Conservation (phyloP, 2,888 invertebrate genomes). For the Catocala nupta region DNA sequence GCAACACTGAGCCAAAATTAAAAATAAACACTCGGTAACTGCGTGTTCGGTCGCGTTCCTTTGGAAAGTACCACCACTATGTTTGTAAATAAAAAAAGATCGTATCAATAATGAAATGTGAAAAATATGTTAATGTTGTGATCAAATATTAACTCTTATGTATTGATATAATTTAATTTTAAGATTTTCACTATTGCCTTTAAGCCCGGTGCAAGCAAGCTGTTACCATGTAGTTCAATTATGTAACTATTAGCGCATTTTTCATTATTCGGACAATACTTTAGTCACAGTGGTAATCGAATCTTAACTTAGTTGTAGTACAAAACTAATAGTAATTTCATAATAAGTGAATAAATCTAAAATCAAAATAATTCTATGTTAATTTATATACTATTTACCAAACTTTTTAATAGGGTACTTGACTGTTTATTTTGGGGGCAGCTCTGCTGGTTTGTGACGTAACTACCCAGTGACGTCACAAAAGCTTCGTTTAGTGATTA, state of each 20-base stretch:
- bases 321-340: constrained; percentile 56
- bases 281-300: constrained; percentile 65
- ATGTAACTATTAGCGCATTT: constrained; percentile 57
- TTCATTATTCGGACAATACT: constrained; percentile 68
- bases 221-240: constrained; percentile 60
- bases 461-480: too few relatives aligned
- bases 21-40: constrained; percentile 14
- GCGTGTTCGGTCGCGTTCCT: constrained; percentile 20
- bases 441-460: too few relatives aligned
- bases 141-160: constrained; percentile 9
- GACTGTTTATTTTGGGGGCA: too few relatives aligned
- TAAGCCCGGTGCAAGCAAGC: constrained; percentile 58
- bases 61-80: constrained; percentile 20
- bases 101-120: constrained; percentile 14
- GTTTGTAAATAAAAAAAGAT: constrained; percentile 13
- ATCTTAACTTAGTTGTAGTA: constrained; percentile 76
- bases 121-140: not conserved
- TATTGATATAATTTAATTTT: constrained; percentile 27
- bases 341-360: constrained; percentile 68
- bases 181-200: constrained; percentile 45
- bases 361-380: constrained; percentile 64
- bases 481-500: too few relatives aligned
- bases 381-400: constrained; percentile 80
- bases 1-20: constrained; percentile 32
- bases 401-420: constrained; percentile 49